A percentile compares a stretch with the other conserved stretches of the same genome.
Conservation (phyloP, 2,888 invertebrate species). For the Nomada fabriciana region DNA sequence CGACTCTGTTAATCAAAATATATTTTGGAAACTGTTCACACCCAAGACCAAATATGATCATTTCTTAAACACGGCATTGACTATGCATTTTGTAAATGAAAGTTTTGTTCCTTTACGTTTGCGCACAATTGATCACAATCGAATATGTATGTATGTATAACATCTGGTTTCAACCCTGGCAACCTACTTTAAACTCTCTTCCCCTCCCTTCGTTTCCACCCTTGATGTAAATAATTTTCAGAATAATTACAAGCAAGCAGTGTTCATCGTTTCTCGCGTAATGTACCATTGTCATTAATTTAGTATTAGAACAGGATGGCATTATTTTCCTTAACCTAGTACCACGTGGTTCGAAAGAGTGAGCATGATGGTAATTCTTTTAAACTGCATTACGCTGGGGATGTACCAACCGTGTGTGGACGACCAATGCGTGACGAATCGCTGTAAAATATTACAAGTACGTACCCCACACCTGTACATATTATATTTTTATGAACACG, state of each 20-base stretch:
- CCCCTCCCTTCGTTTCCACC: not conserved
- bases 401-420: constrained; percentile 99
- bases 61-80: too few relatives aligned
- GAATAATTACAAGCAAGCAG: not conserved
- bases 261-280: not conserved
- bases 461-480: constrained; percentile 68
- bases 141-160: too few relatives aligned
- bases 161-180: too few relatives aligned
- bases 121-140: too few relatives aligned
- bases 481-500: not conserved
- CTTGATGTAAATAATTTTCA: not conserved
- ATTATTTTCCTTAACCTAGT: constrained; percentile 87
- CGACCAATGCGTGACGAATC: constrained; percentile 94
- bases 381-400: constrained; percentile 99
- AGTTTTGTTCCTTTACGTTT: too few relatives aligned
- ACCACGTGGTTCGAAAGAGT: constrained; percentile 99
- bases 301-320: not conserved
- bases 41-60: too few relatives aligned
- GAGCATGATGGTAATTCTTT: constrained; percentile 98
- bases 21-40: too few relatives aligned
- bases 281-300: not conserved
- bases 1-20: too few relatives aligned
- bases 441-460: constrained; percentile 96
- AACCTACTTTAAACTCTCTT: too few relatives aligned
- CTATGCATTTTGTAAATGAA: too few relatives aligned